Percentiles rank a stretch among this genome's conserved stretches.
phyloP scores from a whole-genome alignment of 2,888 invertebrate genomes.

The Drosophila meridionalis region DNA sequence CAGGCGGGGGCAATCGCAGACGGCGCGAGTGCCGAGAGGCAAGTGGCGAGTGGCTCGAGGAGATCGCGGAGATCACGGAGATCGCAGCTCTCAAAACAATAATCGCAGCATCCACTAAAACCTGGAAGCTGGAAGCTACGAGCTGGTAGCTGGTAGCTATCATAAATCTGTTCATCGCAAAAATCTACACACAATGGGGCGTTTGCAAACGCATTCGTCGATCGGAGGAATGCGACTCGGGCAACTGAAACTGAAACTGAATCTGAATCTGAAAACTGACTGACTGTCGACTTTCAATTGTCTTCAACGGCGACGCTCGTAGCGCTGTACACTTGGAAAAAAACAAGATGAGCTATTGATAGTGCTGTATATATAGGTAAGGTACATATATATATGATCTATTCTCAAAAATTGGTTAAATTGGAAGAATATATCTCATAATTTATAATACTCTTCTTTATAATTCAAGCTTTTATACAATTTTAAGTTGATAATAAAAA shows the following conservation, averaged over 20 bases:
- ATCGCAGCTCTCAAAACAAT: conserved; percentile 12
- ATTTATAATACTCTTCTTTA: neutral
- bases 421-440: neutral
- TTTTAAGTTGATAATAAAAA: neutral
- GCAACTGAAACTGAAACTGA: conserved; percentile 46
- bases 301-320: conserved; percentile 33
- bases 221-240: conserved; percentile 58
- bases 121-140: neutral
- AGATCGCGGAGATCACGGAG: conserved; percentile 20
- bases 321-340: conserved; percentile 29
- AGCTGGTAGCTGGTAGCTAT: conserved; percentile 63
- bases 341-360: neutral
- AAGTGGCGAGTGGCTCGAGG: neutral
- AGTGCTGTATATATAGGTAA: neutral
- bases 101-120: conserved; percentile 21
- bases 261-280: conserved; percentile 54
- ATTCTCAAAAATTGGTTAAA: no score
- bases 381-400: neutral
- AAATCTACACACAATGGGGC: conserved; percentile 83
- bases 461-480: neutral
- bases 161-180: conserved; percentile 80
- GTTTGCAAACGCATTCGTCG: conserved; percentile 77
- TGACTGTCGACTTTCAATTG: conserved; percentile 54
- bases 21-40: neutral
- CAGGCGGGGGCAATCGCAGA: conserved; percentile 54